phyloP scores from a whole-genome alignment of 2,797 vertebrate species.

The Falco berigora region DNA sequence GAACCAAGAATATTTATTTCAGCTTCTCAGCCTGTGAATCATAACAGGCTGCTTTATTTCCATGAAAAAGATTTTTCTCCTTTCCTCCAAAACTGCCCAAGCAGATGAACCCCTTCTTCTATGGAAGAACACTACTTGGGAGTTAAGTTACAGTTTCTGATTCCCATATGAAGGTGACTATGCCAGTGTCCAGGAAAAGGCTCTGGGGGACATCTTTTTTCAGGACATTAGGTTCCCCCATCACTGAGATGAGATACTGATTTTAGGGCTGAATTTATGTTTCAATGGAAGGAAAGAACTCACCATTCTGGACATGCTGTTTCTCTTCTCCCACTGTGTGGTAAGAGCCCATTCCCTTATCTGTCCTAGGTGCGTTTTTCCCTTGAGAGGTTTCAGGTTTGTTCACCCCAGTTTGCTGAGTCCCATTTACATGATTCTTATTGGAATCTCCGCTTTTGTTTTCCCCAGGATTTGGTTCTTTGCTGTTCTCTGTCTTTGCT shows the following conservation, averaged over 20 bases:
- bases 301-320: slow-evolving; percentile 81
- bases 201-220: background rate
- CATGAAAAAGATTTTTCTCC: background rate
- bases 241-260: background rate
- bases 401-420: slow-evolving; percentile 32
- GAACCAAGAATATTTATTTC: background rate
- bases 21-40: background rate
- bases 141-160: background rate
- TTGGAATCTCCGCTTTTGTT: slow-evolving; percentile 1
- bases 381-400: slow-evolving; percentile 53
- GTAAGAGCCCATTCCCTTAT: slow-evolving; percentile 53
- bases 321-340: slow-evolving; percentile 46
- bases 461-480: slow-evolving; percentile 53
- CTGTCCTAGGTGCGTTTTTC: slow-evolving; percentile 68
- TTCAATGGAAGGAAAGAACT: background rate
- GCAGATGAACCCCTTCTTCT: background rate
- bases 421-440: slow-evolving; percentile 50
- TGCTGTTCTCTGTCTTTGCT: slow-evolving; percentile 50
- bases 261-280: background rate
- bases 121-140: background rate
- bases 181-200: background rate
- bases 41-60: background rate
- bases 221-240: background rate
- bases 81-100: background rate
- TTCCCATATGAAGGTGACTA: background rate